Evolutionary conservation across 2,888 invertebrate genomes (phyloP).

Genomic region (Drosophila subquinaria): DNA sequence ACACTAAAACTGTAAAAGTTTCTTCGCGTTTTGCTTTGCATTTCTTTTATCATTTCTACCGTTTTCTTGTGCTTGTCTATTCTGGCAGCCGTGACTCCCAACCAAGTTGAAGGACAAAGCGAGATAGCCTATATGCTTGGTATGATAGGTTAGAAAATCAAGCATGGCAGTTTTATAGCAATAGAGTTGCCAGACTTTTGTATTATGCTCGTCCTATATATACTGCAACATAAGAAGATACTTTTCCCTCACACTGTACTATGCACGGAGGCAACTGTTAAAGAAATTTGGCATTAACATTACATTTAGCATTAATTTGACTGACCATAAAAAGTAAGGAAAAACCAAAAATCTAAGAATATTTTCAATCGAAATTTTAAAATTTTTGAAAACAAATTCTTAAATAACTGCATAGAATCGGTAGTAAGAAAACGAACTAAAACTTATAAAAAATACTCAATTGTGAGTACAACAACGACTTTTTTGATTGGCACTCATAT

Average conservation of each 20-base stretch:
- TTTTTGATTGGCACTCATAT: constrained; percentile 28
- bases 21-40: background rate
- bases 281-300: background rate
- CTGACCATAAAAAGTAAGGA: no score
- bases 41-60: background rate
- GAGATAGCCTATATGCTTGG: background rate
- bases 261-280: no score
- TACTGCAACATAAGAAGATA: background rate
- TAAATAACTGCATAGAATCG: background rate
- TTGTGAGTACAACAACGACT: constrained; percentile 22
- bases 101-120: background rate
- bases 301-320: no score
- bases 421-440: background rate
- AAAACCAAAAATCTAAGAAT: no score
- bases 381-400: no score
- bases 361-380: no score
- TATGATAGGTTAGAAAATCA: background rate
- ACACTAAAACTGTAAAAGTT: background rate
- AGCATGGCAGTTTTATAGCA: no score
- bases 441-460: background rate
- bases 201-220: background rate
- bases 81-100: background rate
- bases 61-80: background rate
- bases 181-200: background rate
- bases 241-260: background rate